Base-by-base conservation (phyloP, 2,113 vertebrate genomes). In the Ceratotherium simum region DNA sequence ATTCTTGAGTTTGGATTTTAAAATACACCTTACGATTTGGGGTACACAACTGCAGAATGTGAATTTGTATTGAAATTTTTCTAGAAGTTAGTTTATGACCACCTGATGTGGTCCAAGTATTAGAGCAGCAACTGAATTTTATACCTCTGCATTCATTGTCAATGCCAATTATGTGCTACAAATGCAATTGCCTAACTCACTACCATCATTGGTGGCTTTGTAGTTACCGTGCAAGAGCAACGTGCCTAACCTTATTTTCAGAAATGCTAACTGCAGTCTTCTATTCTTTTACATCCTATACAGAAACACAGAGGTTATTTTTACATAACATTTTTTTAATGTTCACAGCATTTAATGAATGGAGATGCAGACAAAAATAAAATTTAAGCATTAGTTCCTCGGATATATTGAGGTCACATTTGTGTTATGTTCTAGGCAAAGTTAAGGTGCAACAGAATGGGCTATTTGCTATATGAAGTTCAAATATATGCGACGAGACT, bases 401-500 rank as follows among this genome's bases (percentile, higher is more conserved):
- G 48, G 31, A 33, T 78, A 81, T 54, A 81, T 3, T 83, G 33
- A 88, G 51, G 17, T 80, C 97, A 39, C 14, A 51, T 88, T 90
- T 95, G 29, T 70, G 16, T 70, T 62, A 48, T n/a, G 0, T 89
- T 78, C 62, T 25, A n/a, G 36, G 33, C 13, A 70, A 51, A 67
- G 3, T 18, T 90, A 78, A 95, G 16, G 25, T 48, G 39, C 23
- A 60, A 75, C 8, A 48, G 67, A 96, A 58, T 2, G 2, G 21
- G 3, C 17, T 51, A 10, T 27, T 96, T 54, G 31, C 12, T 48
- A 1, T 36, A 39, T 39, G 27, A 91, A 20, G 64, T 16, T 75
- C 33, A 70, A 90, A 94, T 96, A 93, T 36, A 91, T 21, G 64
- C 93, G 25, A 78, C 72, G 65, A 95, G 31, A 78, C 82, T 85